These are phyloP conservation scores for Rhegmatorhina hoffmannsi DNA, from an alignment of 2,113 vertebrate genomes.

Conservation along the genomic window DNA sequence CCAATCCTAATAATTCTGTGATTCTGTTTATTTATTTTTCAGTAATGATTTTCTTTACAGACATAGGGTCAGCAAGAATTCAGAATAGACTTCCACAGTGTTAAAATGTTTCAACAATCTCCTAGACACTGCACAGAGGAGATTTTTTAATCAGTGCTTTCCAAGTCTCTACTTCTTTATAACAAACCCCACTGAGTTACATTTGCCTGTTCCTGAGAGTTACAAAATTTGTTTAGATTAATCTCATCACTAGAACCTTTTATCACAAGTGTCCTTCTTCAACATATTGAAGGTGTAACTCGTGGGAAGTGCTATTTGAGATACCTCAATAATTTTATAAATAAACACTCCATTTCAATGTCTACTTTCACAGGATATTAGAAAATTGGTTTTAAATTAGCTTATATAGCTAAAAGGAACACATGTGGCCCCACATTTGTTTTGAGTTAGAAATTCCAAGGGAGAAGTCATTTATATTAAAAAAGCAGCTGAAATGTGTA, in stretches of 20 bases:
- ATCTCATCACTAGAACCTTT: neutral
- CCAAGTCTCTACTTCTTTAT: neutral
- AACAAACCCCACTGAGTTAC: neutral
- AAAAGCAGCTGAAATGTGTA: neutral
- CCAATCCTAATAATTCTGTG: neutral
- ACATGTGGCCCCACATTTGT: neutral
- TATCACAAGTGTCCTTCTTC: neutral
- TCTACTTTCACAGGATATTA: neutral
- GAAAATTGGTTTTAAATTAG: neutral
- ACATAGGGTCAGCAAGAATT: neutral
- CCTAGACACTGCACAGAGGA: neutral
- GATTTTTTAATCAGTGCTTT: neutral
- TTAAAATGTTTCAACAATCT: neutral
- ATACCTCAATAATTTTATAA: neutral
- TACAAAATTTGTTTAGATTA: conserved; percentile 3
- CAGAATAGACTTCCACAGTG: neutral
- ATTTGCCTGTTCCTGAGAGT: neutral
- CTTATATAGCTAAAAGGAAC: neutral
- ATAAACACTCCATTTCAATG: neutral
- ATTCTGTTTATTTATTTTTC: neutral
- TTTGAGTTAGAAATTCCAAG: conserved; percentile 3
- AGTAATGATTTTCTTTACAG: neutral
- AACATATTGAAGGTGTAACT: neutral
- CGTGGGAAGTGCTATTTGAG: neutral
- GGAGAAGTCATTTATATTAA: neutral